These are phyloP conservation scores for Staurois parvus DNA, from an alignment of 2,797 vertebrate genomes.

Conservation along the genomic window DNA sequence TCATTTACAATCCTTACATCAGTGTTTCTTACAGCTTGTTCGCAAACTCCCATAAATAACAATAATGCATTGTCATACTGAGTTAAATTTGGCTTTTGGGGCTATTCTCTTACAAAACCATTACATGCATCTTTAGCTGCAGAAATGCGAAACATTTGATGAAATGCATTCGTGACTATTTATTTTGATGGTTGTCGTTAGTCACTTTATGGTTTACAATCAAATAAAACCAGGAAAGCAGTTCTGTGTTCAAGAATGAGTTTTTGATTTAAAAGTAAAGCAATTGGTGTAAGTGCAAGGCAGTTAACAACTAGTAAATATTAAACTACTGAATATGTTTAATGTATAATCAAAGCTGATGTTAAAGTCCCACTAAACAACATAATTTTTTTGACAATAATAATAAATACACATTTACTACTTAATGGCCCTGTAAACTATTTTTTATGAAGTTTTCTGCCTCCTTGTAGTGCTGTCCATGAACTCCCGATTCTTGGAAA, in stretches of 20 bases:
- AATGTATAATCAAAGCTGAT: background rate
- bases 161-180: constrained; percentile 19
- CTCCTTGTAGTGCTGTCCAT: no score
- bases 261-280: constrained; percentile 23
- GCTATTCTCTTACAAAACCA: constrained; percentile 35
- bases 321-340: background rate
- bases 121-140: constrained; percentile 54
- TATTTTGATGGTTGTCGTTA: constrained; percentile 20
- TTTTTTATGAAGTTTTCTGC: no score
- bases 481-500: no score
- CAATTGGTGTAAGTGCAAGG: background rate
- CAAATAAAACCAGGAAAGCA: constrained; percentile 33
- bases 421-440: no score
- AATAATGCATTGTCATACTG: constrained; percentile 27
- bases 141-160: constrained; percentile 21
- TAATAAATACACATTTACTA: no score
- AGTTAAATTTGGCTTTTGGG: constrained; percentile 31
- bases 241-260: constrained; percentile 19
- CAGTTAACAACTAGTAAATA: constrained; percentile 1
- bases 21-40: constrained; percentile 33
- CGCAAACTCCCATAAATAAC: constrained; percentile 35
- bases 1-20: constrained; percentile 23
- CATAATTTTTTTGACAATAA: no score
- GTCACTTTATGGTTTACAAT: constrained; percentile 31
- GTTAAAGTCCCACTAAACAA: no score